These are phyloP conservation scores for Charaxes varanes DNA, from an alignment of 1,140 invertebrate species.

Conservation along the genomic window DNA sequence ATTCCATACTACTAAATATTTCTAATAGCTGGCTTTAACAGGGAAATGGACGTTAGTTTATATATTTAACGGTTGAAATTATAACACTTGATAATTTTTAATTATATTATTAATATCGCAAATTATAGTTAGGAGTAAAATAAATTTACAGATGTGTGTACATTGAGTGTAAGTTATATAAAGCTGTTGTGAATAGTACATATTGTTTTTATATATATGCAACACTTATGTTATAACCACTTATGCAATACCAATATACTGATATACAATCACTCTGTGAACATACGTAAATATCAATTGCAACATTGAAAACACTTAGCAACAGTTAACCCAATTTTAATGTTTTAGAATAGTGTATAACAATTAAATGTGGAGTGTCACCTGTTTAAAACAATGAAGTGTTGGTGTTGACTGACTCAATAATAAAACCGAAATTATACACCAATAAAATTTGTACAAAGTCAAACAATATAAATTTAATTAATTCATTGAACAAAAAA, in stretches of 20 bases:
- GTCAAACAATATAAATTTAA: neutral
- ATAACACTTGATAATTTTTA: slow-evolving; percentile 6
- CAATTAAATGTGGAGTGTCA: slow-evolving; percentile 46
- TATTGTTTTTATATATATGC: slow-evolving; percentile 32
- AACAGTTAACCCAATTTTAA: slow-evolving; percentile 24
- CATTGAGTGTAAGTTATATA: slow-evolving; percentile 37
- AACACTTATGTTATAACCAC: slow-evolving; percentile 15
- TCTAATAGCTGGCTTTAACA: slow-evolving; percentile 72
- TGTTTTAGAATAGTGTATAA: slow-evolving; percentile 33
- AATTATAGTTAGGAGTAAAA: slow-evolving; percentile 9
- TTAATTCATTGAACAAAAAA: neutral
- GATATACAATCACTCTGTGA: slow-evolving; percentile 25
- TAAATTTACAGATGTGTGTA: slow-evolving; percentile 27
- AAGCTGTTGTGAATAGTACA: slow-evolving; percentile 33
- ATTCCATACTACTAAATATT: slow-evolving; percentile 70
- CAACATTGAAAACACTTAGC: slow-evolving; percentile 45
- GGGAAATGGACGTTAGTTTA: slow-evolving; percentile 67
- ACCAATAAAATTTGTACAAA: slow-evolving; percentile 8
- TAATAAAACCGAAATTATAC: slow-evolving; percentile 21
- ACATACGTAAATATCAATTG: slow-evolving; percentile 25
- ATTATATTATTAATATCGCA: slow-evolving; percentile 4
- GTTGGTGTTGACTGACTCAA: slow-evolving; percentile 59
- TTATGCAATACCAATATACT: slow-evolving; percentile 14
- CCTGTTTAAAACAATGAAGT: slow-evolving; percentile 43
- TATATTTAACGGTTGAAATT: slow-evolving; percentile 29